phyloP scores from a whole-genome alignment of 2,113 vertebrate genomes.

The Procavia capensis region DNA sequence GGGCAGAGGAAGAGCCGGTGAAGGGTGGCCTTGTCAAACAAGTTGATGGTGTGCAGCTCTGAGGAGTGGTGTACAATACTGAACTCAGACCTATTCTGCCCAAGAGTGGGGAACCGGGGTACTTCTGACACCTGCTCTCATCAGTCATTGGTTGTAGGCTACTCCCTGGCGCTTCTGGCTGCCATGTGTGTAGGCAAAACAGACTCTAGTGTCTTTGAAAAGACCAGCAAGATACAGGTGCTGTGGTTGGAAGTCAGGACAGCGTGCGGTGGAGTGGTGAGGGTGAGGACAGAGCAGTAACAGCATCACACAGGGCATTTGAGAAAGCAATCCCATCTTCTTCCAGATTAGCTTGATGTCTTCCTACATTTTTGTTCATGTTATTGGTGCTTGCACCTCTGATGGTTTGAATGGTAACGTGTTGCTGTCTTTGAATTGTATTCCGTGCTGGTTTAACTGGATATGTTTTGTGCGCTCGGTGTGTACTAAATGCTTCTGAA shows the following conservation, averaged over 20 bases:
- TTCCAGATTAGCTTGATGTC: neutral
- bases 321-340: too few relatives aligned
- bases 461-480: neutral
- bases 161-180: neutral
- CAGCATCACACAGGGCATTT: rapidly evolving
- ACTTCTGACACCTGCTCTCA: rapidly evolving
- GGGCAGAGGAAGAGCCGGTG: neutral
- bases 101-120: neutral
- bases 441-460: neutral
- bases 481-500: neutral
- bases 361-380: neutral
- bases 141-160: too few relatives aligned
- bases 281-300: too few relatives aligned
- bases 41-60: neutral
- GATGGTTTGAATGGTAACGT: neutral
- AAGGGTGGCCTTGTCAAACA: neutral
- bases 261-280: too few relatives aligned
- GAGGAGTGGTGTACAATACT: too few relatives aligned
- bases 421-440: too few relatives aligned
- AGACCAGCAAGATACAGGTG: rapidly evolving
- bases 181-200: neutral
- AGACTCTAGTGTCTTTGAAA: neutral
- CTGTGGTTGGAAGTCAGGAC: neutral
- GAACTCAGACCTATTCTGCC: neutral
- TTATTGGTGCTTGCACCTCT: rapidly evolving